Conservation (phyloP, 2,797 vertebrate species). For the Microcaecilia unicolor region DNA sequence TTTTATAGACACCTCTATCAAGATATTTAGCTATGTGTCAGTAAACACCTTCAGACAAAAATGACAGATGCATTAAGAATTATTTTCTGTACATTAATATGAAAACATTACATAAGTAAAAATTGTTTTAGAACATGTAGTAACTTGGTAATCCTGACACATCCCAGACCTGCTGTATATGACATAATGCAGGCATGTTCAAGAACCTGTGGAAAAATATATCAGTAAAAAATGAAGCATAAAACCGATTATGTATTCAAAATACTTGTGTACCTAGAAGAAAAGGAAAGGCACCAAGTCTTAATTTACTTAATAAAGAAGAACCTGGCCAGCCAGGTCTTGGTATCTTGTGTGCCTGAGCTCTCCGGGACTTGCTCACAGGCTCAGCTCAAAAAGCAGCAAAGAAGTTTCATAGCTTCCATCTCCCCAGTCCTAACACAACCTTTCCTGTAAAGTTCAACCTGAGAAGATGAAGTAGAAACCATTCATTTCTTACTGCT, state of each 20-base stretch:
- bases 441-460: background rate
- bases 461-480: background rate
- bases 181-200: constrained; percentile 44
- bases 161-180: constrained; percentile 58
- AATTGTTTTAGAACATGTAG: too few relatives aligned
- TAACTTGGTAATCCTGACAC: constrained; percentile 10
- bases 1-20: too few relatives aligned
- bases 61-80: too few relatives aligned
- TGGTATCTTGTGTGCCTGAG: too few relatives aligned
- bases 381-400: background rate
- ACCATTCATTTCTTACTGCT: background rate
- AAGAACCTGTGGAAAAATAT: constrained; percentile 55
- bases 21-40: too few relatives aligned
- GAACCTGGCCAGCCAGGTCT: constrained; percentile 88
- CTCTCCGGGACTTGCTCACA: constrained; percentile 4
- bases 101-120: too few relatives aligned
- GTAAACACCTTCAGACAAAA: too few relatives aligned
- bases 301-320: constrained; percentile 34
- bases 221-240: constrained; percentile 45
- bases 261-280: constrained; percentile 3
- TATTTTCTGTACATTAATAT: too few relatives aligned
- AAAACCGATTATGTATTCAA: constrained; percentile 6
- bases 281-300: constrained; percentile 27
- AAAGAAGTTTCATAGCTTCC: background rate
- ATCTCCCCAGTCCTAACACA: fast-evolving